Evolutionary conservation across 2,797 vertebrate genomes (phyloP).

Genomic region (Centroberyx gerrardi): DNA sequence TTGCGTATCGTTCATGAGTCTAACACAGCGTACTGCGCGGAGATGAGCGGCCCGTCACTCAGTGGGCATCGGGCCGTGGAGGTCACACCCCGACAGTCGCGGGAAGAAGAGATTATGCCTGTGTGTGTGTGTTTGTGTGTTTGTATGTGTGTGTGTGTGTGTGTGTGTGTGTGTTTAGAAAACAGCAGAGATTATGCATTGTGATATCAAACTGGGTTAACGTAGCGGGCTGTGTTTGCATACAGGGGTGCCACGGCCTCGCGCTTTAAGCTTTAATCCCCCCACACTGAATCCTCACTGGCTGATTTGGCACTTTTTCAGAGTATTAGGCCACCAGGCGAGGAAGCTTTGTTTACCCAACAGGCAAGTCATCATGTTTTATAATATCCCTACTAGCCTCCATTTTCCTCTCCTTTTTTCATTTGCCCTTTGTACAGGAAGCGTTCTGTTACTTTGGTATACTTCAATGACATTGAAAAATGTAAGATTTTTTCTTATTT

Average conservation of each 20-base stretch:
- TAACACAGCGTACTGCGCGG: slow-evolving; percentile 63
- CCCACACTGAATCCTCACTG: slow-evolving; percentile 61
- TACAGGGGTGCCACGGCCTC: slow-evolving; percentile 69
- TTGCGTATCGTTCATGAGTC: slow-evolving; percentile 48
- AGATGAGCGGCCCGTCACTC: slow-evolving; percentile 83
- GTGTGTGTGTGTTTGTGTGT: slow-evolving; percentile 57
- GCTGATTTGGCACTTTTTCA: slow-evolving; percentile 83
- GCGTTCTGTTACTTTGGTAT: slow-evolving; percentile 14
- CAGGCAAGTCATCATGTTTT: slow-evolving; percentile 73
- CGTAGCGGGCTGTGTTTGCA: slow-evolving; percentile 79
- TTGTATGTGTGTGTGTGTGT: slow-evolving; percentile 27
- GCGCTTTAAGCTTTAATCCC: slow-evolving; percentile 75
- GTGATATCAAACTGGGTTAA: slow-evolving; percentile 84
- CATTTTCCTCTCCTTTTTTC: slow-evolving; percentile 23
- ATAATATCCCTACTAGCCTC: slow-evolving; percentile 56
- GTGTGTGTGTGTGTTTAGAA: slow-evolving; percentile 49
- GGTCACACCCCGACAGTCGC: slow-evolving; percentile 82
- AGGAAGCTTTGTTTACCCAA: slow-evolving; percentile 80
- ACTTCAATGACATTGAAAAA: slow-evolving; percentile 21
- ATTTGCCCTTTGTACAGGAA: slow-evolving; percentile 6
- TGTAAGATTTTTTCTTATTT: too few relatives aligned
- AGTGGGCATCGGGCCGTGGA: slow-evolving; percentile 79
- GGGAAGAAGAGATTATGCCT: slow-evolving; percentile 85
- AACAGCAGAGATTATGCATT: slow-evolving; percentile 85
- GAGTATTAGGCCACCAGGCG: slow-evolving; percentile 77